Conservation (phyloP, 2,888 invertebrate species). For the Hemithea aestivaria region DNA sequence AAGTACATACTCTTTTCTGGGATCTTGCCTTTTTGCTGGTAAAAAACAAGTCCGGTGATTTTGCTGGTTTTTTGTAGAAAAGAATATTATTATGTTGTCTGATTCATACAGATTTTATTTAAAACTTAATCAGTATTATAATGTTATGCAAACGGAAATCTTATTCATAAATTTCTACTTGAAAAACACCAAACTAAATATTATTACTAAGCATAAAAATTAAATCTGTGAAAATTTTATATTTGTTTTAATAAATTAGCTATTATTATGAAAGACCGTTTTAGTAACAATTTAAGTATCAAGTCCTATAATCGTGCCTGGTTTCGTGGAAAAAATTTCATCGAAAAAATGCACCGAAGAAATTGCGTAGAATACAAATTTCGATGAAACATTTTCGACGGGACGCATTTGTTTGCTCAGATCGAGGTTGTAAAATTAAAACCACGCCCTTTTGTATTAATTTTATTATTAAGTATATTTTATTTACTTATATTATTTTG, state of each 20-base stretch:
- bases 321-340: constrained; percentile 41
- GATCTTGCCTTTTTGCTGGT: too few relatives aligned
- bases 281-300: constrained; percentile 21
- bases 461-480: constrained; percentile 26
- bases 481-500: constrained; percentile 10
- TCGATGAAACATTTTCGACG: constrained; percentile 33
- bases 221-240: constrained; percentile 23
- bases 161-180: constrained; percentile 8
- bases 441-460: constrained; percentile 29
- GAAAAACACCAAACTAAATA: constrained; percentile 18
- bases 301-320: constrained; percentile 64
- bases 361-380: not conserved
- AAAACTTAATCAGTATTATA: not conserved
- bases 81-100: too few relatives aligned
- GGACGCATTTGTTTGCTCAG: constrained; percentile 61
- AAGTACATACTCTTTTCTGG: too few relatives aligned
- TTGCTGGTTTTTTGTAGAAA: too few relatives aligned
- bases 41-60: too few relatives aligned
- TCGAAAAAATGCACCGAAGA: constrained; percentile 20
- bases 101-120: too few relatives aligned
- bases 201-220: constrained; percentile 22
- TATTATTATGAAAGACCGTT: constrained; percentile 12
- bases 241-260: constrained; percentile 20
- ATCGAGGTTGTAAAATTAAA: constrained; percentile 58
- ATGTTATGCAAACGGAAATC: not conserved